A percentile compares a stretch with the other conserved stretches of the same genome.
These are phyloP conservation scores for Aspidiotus destructor DNA, from an alignment of 2,888 invertebrate genomes.

Conservation along the genomic window DNA sequence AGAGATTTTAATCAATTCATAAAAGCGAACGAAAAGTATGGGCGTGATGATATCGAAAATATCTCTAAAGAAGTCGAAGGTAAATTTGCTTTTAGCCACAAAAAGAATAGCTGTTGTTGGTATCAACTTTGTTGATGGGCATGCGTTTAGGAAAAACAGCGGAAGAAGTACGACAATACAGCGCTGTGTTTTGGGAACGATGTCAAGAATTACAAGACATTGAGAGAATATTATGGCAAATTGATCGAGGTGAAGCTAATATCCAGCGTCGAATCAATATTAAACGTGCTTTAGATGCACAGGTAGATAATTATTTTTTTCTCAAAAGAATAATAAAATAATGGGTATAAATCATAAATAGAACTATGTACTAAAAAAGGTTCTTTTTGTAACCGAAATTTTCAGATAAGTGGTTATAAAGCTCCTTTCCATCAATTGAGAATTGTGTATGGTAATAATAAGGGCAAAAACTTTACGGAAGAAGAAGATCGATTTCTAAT, in stretches of 20 bases:
- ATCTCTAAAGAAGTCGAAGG: slow-evolving; percentile 96
- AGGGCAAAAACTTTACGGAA: slow-evolving; percentile 95
- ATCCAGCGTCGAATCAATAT: slow-evolving; percentile 84
- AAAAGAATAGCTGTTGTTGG: not conserved
- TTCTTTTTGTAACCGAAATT: too few relatives aligned
- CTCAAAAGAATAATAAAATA: not conserved
- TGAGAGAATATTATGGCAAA: slow-evolving; percentile 95
- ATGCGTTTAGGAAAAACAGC: slow-evolving; percentile 89
- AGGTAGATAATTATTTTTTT: slow-evolving; percentile 43
- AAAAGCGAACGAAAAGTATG: slow-evolving; percentile 96
- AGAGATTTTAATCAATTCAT: slow-evolving; percentile 98
- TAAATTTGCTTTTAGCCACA: not conserved
- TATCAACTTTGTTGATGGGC: slow-evolving; percentile 50
- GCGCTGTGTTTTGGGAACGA: slow-evolving; percentile 95
- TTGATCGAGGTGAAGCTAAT: slow-evolving; percentile 93
- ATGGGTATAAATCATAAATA: too few relatives aligned
- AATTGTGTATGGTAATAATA: slow-evolving; percentile 98
- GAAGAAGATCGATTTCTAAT: slow-evolving; percentile 94
- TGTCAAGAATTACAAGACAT: slow-evolving; percentile 95
- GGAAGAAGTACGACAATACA: slow-evolving; percentile 95
- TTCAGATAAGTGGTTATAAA: slow-evolving; percentile 75
- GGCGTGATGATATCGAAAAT: slow-evolving; percentile 93
- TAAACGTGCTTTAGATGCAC: slow-evolving; percentile 69
- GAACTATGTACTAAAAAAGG: not conserved
- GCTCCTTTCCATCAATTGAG: slow-evolving; percentile 97